Evolutionary conservation across 2,888 invertebrate species (phyloP), one percentile per base, ranked within the genome.

Genomic region (Eupithecia dodoneata): DNA sequence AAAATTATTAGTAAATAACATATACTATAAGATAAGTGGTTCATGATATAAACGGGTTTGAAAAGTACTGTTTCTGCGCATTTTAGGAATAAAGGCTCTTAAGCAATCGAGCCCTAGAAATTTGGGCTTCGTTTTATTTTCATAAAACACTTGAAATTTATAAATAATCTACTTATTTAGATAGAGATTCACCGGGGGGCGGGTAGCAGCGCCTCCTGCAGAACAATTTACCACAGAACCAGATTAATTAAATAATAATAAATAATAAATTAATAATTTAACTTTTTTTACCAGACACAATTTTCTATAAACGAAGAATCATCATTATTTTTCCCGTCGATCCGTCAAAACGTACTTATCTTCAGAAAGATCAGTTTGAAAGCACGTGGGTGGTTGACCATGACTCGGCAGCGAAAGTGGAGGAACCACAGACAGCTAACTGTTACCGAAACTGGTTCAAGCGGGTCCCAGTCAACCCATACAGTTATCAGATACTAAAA

Each of bases 341-440:
- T 63, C 10, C 63, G 10, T 63, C 63, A 30, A 63, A 63, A 12
- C 2, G 63, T 12, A 30, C 30, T 63, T 63, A 63, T 63, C 63
- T 63, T 63, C 10, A 63, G 63, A 63, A 12, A 59, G 30, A 63
- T 63, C 63, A 4, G 3, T 63, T 18, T 63, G 30, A 12, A 63
- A 66, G 42, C 69, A 69, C 69, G 69, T 69, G 69, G 69, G 69
- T 69, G 44, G n/a, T 42, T 70, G 70, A 70, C 76, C 70, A 52
- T 70, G 73, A 73, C 42, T 30, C 45, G 13, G 5, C 71, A 76
- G 76, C 52, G 76, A 76, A 76, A 76, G 76, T 76, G 69, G 18
- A 71, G 65, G n/a, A 63, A 71, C 49, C 76, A 71, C 76, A 63
- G 59, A 18, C 59, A 52, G 49, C 41, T 76, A 71, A 74, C 76